Evolutionary conservation across 2,113 vertebrate species (phyloP).

Genomic region (Clarias macrocephalus): DNA sequence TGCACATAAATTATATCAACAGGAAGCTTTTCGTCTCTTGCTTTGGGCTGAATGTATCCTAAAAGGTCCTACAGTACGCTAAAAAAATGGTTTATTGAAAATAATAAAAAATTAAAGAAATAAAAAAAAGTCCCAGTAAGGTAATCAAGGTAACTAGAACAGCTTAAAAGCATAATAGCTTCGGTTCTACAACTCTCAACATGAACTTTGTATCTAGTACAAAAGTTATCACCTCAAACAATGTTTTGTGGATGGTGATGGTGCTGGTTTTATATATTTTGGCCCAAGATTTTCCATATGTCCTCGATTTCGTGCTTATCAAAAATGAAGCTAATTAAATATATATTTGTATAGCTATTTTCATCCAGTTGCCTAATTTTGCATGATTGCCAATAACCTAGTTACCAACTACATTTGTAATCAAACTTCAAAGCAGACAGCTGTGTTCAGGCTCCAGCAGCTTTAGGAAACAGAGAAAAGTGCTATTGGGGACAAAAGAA

Average conservation of each 20-base stretch:
- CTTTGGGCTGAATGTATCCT: neutral
- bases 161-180: neutral
- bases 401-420: neutral
- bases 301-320: neutral
- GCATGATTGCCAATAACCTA: neutral
- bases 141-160: neutral
- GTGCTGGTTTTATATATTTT: neutral
- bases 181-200: neutral
- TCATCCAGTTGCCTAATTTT: neutral
- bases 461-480: neutral
- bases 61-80: neutral
- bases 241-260: neutral
- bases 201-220: neutral
- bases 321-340: neutral
- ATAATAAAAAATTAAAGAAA: neutral
- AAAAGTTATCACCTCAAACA: neutral
- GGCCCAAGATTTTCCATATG: neutral
- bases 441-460: neutral
- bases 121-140: neutral
- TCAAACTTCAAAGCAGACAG: neutral
- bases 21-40: neutral
- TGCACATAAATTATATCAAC: neutral
- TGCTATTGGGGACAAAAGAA: neutral
- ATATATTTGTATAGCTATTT: neutral
- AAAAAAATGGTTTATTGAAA: neutral